Evolutionary conservation across 2,888 invertebrate species (phyloP), one percentile per base, ranked within the genome.

Genomic region (Proisotoma minuta): DNA sequence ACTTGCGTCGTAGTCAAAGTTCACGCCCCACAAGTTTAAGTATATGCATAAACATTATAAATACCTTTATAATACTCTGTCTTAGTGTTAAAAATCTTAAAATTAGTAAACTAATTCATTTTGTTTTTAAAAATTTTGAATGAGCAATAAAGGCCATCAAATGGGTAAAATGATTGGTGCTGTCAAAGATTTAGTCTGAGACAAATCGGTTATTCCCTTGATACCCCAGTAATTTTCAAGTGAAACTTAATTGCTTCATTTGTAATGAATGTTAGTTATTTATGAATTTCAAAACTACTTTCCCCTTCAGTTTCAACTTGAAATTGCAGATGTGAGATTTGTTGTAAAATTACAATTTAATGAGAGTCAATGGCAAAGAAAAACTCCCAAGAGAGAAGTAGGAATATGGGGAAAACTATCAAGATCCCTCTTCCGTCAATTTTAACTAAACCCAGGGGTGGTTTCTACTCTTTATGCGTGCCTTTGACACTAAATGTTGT

Each of bases 361-460:
- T 50, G 48, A 58, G 34, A 54, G 54, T 54, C 54, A 54, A 56
- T 56, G 56, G 43, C 3, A 12, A 39, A 26, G 56, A 56, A 56
- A 43, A 56, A 43, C 24, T 56, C 56, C 56, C 56, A 40, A 15
- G 56, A 56, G 47, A 43, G 20, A 34, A 20, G 20, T 5, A 28
- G 2, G 26, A 10, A 39, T 3, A 8, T 2, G n/a, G 43, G 56
- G 56, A 34, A 18, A 56, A 26, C 20, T 15, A 56, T 56, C 56
- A 56, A 56, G 56, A 56, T 56, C 23, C 52, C 10, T 20, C 39
- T 24, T 43, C 22, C 47, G 43, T 56, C 56, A 43, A 47, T 56
- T 56, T 23, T 43, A 12, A 56, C 40, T 56, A 56, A 56, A 43
- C 43, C 47, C 56, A 43, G 18, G 43, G 56, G 47, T 56, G 43